Evolutionary conservation across 2,888 invertebrate genomes (phyloP).

Genomic region (Ptychoptera albimana): DNA sequence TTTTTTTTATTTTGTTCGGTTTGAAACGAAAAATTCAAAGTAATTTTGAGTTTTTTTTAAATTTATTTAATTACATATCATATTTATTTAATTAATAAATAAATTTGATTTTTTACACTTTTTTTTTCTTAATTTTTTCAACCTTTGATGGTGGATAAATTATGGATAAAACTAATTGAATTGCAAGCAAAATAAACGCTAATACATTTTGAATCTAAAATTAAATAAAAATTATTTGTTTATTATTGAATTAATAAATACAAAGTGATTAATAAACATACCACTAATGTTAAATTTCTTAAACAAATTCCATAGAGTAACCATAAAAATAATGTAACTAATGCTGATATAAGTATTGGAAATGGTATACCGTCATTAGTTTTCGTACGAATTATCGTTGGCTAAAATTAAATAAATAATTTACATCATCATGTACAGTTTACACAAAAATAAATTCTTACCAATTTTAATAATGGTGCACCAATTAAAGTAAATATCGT

Average conservation of each 20-base stretch:
- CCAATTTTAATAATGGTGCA: background rate
- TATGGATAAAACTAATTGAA: background rate
- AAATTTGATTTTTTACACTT: background rate
- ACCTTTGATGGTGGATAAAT: background rate
- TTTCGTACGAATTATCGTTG: background rate
- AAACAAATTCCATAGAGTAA: background rate
- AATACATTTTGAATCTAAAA: background rate
- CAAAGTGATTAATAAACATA: too few relatives aligned
- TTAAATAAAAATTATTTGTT: too few relatives aligned
- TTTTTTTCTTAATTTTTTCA: background rate
- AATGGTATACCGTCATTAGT: background rate
- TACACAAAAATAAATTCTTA: background rate
- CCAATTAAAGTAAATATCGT: background rate
- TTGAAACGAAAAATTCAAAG: background rate
- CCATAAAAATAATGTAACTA: background rate
- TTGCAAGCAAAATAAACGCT: background rate
- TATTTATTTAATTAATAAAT: background rate
- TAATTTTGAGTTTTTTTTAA: background rate
- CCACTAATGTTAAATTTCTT: background rate
- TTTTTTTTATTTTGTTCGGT: background rate
- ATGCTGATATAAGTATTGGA: background rate
- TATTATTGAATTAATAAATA: too few relatives aligned
- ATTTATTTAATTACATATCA: background rate
- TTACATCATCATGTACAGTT: background rate
- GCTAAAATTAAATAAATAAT: background rate